Evolutionary conservation across 2,888 invertebrate genomes (phyloP).

Genomic region (Aproaerema taeniolella): DNA sequence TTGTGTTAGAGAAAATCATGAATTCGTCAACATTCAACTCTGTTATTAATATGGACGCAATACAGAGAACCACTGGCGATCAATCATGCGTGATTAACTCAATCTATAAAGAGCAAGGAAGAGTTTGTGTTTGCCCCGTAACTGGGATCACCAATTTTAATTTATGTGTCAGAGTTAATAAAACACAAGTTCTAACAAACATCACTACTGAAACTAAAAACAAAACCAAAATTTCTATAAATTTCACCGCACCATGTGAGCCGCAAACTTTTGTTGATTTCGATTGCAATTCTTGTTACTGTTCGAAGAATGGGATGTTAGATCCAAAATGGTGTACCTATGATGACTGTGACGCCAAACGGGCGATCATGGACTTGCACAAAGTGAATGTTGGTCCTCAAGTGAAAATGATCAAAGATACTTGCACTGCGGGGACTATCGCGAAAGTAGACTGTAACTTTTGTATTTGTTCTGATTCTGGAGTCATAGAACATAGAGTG

Average conservation of each 20-base stretch:
- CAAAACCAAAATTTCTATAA: slow-evolving; percentile 9
- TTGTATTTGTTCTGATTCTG: slow-evolving; percentile 59
- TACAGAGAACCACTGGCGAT: slow-evolving; percentile 28
- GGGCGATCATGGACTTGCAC: slow-evolving; percentile 33
- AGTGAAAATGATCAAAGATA: slow-evolving; percentile 18
- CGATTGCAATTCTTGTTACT: slow-evolving; percentile 65
- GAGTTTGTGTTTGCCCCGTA: slow-evolving; percentile 53
- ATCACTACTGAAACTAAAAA: neutral
- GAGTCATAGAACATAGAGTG: slow-evolving; percentile 36
- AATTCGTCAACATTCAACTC: slow-evolving; percentile 25
- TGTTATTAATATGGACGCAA: slow-evolving; percentile 33
- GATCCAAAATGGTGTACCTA: slow-evolving; percentile 64
- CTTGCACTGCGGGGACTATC: slow-evolving; percentile 51
- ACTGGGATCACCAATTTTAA: slow-evolving; percentile 37
- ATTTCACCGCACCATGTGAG: slow-evolving; percentile 41
- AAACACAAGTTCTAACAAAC: no score
- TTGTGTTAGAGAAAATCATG: slow-evolving; percentile 44
- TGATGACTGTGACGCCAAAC: slow-evolving; percentile 56
- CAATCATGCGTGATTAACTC: slow-evolving; percentile 42
- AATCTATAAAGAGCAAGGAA: slow-evolving; percentile 41
- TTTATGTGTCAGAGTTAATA: slow-evolving; percentile 37
- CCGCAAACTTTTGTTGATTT: slow-evolving; percentile 57
- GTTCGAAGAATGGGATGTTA: slow-evolving; percentile 50
- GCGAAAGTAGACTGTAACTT: slow-evolving; percentile 56
- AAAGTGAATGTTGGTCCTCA: slow-evolving; percentile 18